Percentiles rank a stretch among this genome's conserved stretches.
Conservation (phyloP, 2,113 vertebrate genomes). For the Pantherophis guttatus region DNA sequence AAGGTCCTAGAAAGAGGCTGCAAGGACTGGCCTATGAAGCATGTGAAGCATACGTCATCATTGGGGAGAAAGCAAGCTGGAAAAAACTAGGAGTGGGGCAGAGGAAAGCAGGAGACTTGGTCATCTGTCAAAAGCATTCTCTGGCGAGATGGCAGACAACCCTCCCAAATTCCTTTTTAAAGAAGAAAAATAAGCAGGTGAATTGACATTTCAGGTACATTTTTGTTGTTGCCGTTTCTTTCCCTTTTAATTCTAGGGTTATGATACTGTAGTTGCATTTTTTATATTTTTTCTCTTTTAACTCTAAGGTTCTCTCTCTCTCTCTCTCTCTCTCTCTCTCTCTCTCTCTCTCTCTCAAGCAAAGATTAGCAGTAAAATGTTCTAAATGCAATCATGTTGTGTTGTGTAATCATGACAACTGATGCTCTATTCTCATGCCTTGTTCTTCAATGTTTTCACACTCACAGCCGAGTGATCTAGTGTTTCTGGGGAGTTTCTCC, state of each 20-base stretch:
- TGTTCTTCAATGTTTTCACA: not conserved
- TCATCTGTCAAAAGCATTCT: not conserved
- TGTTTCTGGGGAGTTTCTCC: not conserved
- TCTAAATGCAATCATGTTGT: not conserved
- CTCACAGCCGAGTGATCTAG: not conserved
- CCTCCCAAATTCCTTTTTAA: not conserved
- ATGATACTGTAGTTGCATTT: not conserved
- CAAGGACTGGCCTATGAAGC: not conserved
- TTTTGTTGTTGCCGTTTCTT: not conserved
- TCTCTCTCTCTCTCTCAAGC: no score
- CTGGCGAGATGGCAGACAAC: not conserved
- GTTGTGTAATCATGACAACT: not conserved
- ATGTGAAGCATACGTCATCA: not conserved
- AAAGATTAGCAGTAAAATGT: not conserved
- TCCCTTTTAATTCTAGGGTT: not conserved
- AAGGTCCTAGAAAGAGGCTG: not conserved
- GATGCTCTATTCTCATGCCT: not conserved
- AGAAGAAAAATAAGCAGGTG: not conserved
- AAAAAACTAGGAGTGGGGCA: not conserved
- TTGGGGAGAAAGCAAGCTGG: not conserved
- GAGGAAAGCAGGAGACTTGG: not conserved
- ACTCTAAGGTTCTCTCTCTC: not conserved
- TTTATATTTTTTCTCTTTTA: not conserved
- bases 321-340: fast-evolving
- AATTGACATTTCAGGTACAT: not conserved